These are phyloP conservation scores for Rhea pennata DNA, from an alignment of 2,113 vertebrate genomes.

Conservation along the genomic window DNA sequence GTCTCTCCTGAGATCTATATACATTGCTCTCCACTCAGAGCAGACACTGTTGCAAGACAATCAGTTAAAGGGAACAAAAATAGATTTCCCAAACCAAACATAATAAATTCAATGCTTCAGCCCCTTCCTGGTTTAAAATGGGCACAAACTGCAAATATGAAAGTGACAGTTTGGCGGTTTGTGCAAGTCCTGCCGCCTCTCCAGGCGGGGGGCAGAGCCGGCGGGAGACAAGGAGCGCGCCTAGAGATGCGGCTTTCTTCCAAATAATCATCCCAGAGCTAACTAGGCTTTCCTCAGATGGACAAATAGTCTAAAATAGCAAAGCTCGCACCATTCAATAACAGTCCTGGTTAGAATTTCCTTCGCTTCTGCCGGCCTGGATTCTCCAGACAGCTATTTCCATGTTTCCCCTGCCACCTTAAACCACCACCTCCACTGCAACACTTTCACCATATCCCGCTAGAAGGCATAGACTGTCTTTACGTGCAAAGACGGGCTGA, in stretches of 20 bases:
- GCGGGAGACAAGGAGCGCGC: background rate
- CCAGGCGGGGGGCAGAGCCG: background rate
- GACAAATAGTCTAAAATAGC: background rate
- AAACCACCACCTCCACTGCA: background rate
- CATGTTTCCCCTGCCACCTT: conserved; percentile 11
- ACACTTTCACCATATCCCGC: background rate
- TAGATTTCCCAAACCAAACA: conserved; percentile 22
- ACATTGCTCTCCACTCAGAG: background rate
- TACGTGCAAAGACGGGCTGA: background rate
- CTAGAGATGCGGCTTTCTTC: background rate
- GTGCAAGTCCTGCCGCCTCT: background rate
- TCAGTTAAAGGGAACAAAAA: conserved; percentile 15
- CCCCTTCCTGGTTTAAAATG: background rate
- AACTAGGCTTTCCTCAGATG: background rate
- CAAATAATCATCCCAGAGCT: background rate
- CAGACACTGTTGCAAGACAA: conserved; percentile 21
- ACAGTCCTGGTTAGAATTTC: background rate
- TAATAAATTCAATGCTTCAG: background rate
- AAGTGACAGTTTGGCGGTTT: background rate
- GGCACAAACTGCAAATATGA: background rate
- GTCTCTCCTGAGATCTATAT: background rate
- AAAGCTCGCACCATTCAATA: background rate
- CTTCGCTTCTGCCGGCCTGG: background rate
- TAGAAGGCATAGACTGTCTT: background rate
- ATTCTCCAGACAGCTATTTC: background rate